Evolutionary conservation across 2,797 vertebrate species (phyloP).

Genomic region (Enteromius fasciolatus): DNA sequence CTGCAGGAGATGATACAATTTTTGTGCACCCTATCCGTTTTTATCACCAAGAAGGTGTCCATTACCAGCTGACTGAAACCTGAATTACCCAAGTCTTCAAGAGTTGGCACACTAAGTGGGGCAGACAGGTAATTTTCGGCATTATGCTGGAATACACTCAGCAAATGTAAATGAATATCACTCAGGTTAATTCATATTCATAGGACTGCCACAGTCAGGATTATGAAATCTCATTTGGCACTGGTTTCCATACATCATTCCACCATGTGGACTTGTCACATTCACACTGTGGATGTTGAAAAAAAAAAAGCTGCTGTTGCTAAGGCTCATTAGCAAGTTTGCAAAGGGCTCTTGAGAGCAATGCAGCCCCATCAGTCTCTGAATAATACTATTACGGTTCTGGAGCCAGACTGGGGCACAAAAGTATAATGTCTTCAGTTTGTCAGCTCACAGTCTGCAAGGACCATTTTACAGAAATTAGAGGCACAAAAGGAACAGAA

Average conservation of each 20-base stretch:
- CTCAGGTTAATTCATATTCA: conserved; percentile 53
- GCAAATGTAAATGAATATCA: conserved; percentile 51
- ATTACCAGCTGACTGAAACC: conserved; percentile 27
- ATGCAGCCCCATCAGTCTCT: conserved; percentile 11
- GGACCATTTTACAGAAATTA: conserved; percentile 17
- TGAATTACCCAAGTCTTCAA: conserved; percentile 42
- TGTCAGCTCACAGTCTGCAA: conserved; percentile 16
- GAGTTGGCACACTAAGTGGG: conserved; percentile 36
- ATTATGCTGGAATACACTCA: conserved; percentile 43
- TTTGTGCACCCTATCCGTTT: not conserved
- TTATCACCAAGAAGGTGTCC: conserved; percentile 23
- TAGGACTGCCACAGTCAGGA: conserved; percentile 26
- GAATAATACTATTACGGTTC: conserved; percentile 25
- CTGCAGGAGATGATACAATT: conserved; percentile 6
- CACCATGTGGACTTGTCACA: conserved; percentile 39
- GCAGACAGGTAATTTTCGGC: conserved; percentile 47
- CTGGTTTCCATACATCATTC: conserved; percentile 37
- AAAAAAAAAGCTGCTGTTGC: conserved; percentile 6
- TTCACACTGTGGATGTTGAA: conserved; percentile 23
- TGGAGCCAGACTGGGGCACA: not conserved
- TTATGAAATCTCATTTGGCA: conserved; percentile 45
- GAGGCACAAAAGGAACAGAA: not conserved
- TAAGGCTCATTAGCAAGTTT: conserved; percentile 33
- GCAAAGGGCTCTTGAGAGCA: conserved; percentile 8
- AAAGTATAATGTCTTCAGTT: conserved; percentile 35